Evolutionary conservation across 2,113 vertebrate genomes (phyloP).

Genomic region (Anas platyrhynchos): DNA sequence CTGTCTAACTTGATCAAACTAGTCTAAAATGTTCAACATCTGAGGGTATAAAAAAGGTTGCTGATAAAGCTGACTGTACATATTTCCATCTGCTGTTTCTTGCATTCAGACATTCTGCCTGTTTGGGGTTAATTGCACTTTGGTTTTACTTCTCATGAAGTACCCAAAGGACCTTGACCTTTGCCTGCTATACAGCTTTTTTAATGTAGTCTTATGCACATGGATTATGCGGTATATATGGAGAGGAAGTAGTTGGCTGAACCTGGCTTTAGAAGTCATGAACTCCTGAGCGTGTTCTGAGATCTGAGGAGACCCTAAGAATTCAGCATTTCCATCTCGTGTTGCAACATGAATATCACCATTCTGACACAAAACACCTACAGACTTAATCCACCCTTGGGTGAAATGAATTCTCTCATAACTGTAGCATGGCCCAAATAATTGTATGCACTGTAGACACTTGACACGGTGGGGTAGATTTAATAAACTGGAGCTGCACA

Average conservation of each 20-base stretch:
- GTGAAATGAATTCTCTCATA: conserved; percentile 61
- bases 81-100: conserved; percentile 15
- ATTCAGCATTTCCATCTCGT: conserved; percentile 36
- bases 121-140: conserved; percentile 11
- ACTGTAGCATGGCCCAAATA: conserved; percentile 6
- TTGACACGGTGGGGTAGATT: conserved; percentile 10
- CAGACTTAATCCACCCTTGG: conserved; percentile 60
- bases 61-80: neutral
- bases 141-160: conserved; percentile 23
- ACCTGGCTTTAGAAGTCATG: conserved; percentile 37
- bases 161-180: conserved; percentile 36
- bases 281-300: conserved; percentile 11
- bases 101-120: neutral
- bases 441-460: conserved; percentile 3
- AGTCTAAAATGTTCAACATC: neutral
- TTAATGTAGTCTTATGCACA: conserved; percentile 23
- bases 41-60: neutral
- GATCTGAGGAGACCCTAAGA: conserved; percentile 16
- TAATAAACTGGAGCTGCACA: conserved; percentile 65
- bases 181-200: conserved; percentile 22
- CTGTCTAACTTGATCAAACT: neutral
- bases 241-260: conserved; percentile 51
- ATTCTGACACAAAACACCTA: conserved; percentile 48
- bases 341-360: conserved; percentile 31
- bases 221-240: conserved; percentile 33